Percentiles rank a stretch among this genome's conserved stretches.
Evolutionary conservation across 35 echinoderm and acorn worm species (phyloP).

Genomic region (Anneissia japonica): DNA sequence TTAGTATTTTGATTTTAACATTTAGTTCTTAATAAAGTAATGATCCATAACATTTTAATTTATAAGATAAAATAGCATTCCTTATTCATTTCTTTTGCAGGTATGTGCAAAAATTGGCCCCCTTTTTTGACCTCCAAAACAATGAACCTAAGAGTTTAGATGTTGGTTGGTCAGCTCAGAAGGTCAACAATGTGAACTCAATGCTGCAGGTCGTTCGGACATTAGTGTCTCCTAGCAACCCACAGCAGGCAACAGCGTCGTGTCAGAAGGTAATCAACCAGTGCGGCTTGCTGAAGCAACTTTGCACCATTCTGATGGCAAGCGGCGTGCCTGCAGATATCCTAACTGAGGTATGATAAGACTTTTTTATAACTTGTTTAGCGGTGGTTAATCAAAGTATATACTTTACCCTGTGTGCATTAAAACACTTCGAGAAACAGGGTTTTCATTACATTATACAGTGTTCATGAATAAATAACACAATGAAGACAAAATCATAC

Average conservation of each 20-base stretch:
- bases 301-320: constrained; percentile 84
- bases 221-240: constrained; percentile 92
- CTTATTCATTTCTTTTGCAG: constrained; percentile 34
- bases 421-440: too few species aligned
- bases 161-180: constrained; percentile 87
- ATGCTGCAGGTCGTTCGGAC: constrained; percentile 91
- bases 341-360: constrained; percentile 70
- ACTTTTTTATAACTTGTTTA: too few species aligned
- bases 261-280: constrained; percentile 96
- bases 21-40: too few species aligned
- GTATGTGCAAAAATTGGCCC: constrained; percentile 77
- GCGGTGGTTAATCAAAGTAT: too few species aligned
- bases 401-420: too few species aligned
- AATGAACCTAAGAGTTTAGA: constrained; percentile 11
- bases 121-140: constrained; percentile 83
- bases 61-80: too few species aligned
- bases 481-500: too few species aligned
- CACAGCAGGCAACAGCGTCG: constrained; percentile 69
- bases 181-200: constrained; percentile 87
- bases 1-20: too few species aligned
- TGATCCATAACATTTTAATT: too few species aligned
- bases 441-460: too few species aligned
- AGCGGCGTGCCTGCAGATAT: constrained; percentile 97
- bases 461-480: too few species aligned
- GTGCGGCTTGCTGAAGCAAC: constrained; percentile 70